Conservation (phyloP, 2,797 vertebrate species). For the Siniperca undulata region DNA sequence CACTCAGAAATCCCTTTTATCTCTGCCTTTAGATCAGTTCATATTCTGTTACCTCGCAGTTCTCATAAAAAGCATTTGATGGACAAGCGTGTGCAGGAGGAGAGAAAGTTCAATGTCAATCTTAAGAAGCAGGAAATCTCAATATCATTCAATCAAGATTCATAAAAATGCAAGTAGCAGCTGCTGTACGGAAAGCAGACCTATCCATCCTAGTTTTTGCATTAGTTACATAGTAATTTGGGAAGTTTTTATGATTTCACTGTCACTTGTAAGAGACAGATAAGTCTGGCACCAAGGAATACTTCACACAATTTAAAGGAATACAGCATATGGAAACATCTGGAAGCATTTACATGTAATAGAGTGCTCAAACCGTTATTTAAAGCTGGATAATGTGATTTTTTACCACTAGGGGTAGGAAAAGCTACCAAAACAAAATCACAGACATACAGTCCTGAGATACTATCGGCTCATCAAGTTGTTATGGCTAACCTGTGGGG, state of each 20-base stretch:
- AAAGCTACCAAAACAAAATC: not conserved
- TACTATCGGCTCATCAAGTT: not conserved
- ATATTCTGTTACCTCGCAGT: not conserved
- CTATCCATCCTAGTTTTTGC: not conserved
- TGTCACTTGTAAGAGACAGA: not conserved
- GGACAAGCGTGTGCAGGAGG: not conserved
- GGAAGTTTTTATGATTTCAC: not conserved
- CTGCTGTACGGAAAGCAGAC: not conserved
- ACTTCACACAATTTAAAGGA: not conserved
- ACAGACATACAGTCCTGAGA: not conserved
- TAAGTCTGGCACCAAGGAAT: not conserved
- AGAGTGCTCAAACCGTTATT: too few species aligned
- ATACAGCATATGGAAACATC: not conserved
- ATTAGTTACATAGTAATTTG: not conserved
- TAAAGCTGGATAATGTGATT: not conserved
- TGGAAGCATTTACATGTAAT: not conserved
- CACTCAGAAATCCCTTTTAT: conserved; percentile 19
- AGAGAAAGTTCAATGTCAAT: not conserved
- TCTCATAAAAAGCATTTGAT: conserved; percentile 4
- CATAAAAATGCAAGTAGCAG: not conserved
- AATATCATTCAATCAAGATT: not conserved
- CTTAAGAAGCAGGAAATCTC: not conserved
- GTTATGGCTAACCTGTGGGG: not conserved
- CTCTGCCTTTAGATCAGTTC: conserved; percentile 1
- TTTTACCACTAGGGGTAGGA: not conserved